phyloP scores from a whole-genome alignment of 2,113 vertebrate species.

The Scytalopus superciliaris region DNA sequence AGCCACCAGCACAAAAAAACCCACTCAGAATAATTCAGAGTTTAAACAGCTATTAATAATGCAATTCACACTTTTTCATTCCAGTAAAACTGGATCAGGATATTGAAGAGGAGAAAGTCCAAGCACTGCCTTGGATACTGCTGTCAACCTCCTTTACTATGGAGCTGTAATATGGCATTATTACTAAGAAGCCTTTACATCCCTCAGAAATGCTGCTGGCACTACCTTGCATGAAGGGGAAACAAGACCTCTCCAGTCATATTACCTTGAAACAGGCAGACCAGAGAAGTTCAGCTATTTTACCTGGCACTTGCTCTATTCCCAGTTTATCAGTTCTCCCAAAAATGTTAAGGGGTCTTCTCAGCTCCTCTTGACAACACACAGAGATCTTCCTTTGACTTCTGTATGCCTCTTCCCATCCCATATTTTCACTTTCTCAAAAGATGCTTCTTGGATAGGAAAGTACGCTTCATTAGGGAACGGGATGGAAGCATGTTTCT shows the following conservation, averaged over 20 bases:
- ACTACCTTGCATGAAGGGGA: not conserved
- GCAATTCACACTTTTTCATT: not conserved
- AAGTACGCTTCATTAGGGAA: not conserved
- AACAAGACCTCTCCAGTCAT: not conserved
- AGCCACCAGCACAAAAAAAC: not conserved
- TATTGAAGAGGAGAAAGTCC: not conserved
- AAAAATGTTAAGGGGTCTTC: not conserved
- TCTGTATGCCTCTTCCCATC: not conserved
- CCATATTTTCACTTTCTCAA: not conserved
- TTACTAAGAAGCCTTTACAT: not conserved
- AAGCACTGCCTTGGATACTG: not conserved
- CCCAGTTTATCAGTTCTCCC: not conserved
- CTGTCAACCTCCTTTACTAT: not conserved
- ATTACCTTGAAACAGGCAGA: not conserved
- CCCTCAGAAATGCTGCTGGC: not conserved
- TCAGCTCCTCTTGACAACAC: not conserved
- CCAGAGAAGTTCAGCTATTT: not conserved
- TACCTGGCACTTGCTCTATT: not conserved
- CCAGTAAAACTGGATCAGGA: not conserved
- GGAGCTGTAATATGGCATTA: not conserved
- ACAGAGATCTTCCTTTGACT: not conserved
- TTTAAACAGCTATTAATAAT: not conserved
- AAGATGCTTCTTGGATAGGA: not conserved
- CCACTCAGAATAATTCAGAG: not conserved
- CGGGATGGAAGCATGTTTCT: rapidly evolving